phyloP scores from a whole-genome alignment of 1,140 invertebrate genomes.

The Drosophila sechellia region DNA sequence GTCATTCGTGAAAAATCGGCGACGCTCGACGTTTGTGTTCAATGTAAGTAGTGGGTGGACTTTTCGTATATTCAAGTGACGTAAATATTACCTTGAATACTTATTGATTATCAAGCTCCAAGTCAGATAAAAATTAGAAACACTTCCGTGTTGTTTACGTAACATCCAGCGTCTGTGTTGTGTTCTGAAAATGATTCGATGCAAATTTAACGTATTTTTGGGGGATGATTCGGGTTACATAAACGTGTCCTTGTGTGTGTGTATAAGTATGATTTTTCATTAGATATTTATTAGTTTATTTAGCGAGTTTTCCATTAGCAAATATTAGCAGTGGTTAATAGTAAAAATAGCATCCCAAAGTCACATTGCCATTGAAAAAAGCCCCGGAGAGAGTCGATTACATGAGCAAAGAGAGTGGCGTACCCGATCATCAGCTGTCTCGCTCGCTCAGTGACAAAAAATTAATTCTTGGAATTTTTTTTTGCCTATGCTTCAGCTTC shows the following conservation, averaged over 20 bases:
- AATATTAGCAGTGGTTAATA: conserved; percentile 43
- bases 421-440: conserved; percentile 36
- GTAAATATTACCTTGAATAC: conserved; percentile 57
- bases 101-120: conserved; percentile 18
- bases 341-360: conserved; percentile 40
- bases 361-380: conserved; percentile 69
- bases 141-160: conserved; percentile 35
- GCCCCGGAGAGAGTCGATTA: conserved; percentile 54
- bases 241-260: conserved; percentile 59
- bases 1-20: conserved; percentile 66
- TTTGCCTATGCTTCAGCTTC: conserved; percentile 3
- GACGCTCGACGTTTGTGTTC: conserved; percentile 69
- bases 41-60: conserved; percentile 71
- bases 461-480: conserved; percentile 49
- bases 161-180: conserved; percentile 11
- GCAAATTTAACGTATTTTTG: conserved; percentile 48
- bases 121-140: conserved; percentile 6
- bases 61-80: conserved; percentile 49
- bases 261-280: conserved; percentile 14
- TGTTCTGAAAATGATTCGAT: conserved; percentile 4
- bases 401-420: conserved; percentile 52
- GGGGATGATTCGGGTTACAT: conserved; percentile 75
- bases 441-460: conserved; percentile 26
- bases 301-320: conserved; percentile 24
- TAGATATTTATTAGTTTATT: not conserved